Base-by-base conservation (phyloP, 2,888 invertebrate species). In the Drosophila sordidapex region DNA sequence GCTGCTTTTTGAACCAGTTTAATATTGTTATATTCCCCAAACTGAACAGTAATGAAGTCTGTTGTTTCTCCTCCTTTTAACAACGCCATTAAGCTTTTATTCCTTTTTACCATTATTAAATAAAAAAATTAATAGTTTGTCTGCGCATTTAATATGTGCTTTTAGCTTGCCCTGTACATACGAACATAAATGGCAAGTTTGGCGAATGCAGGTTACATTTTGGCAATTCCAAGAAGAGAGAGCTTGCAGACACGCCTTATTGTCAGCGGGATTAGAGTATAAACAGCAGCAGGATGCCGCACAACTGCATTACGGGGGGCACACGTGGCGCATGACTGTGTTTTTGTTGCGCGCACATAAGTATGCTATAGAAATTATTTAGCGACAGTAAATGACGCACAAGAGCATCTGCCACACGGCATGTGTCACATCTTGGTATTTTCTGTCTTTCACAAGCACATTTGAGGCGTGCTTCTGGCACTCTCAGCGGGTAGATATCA, bases 331-430 rank as follows among this genome's bases (percentile, higher is more conserved):
- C 57, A 63, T 70, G 79, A 52, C 52, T 70, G 56, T 49, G 21
- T 35, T 54, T 15, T 31, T 11, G 8, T 48, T 25, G 36, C 27
- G 61, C 72, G 65, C 72, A 40, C 56, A 69, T 46, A 81, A 77
- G 81, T 89, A 66, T 69, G 82, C 85, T 74, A 69, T 68, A 69
- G 66, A 76, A 85, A 76, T 73, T 71, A 74, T 78, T 70, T 78
- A 74, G 68, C 57, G 40, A 43, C 59, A 49, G 25, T 48, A 62
- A 76, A 76, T 73, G 81, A 73, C 65, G 74, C 74, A 53, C 29
- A 53, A 33, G 59, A 48, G 51, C 33, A 49, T 40, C 65, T 54
- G 48, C 48, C 33, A 57, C 60, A 65, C 61, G 49, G 72, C 62
- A 56, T 63, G 59, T 63, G 63, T 29, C 58, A 27, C 25, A 53